These are phyloP conservation scores for Helicoverpa armigera DNA, from an alignment of 1,140 invertebrate species.

Conservation along the genomic window DNA sequence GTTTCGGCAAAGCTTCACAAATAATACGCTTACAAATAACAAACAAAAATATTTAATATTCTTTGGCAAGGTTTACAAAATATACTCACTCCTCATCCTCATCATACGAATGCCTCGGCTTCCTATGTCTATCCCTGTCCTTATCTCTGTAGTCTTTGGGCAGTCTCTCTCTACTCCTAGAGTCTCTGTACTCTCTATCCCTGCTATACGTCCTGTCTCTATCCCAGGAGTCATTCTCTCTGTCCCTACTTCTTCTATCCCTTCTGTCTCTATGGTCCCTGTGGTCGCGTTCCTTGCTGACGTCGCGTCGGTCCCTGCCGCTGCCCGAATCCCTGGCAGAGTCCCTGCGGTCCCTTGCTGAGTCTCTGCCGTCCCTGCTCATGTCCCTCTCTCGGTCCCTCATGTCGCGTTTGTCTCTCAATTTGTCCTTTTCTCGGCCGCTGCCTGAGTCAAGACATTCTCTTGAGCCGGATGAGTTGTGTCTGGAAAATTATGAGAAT, in stretches of 20 bases:
- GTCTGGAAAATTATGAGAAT: constrained; percentile 65
- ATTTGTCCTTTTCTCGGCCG: constrained; percentile 82
- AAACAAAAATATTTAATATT: too few relatives aligned
- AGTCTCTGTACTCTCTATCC: constrained; percentile 80
- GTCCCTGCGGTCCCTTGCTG: constrained; percentile 77
- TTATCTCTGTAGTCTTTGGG: constrained; percentile 82
- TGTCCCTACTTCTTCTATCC: constrained; percentile 79
- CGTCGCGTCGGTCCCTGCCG: constrained; percentile 77
- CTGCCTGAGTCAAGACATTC: constrained; percentile 85
- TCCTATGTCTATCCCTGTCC: constrained; percentile 77
- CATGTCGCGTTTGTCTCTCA: constrained; percentile 76
- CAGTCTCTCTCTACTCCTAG: constrained; percentile 78
- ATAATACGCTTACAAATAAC: too few relatives aligned
- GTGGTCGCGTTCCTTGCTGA: constrained; percentile 76
- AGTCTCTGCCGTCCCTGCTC: constrained; percentile 82
- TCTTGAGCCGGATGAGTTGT: constrained; percentile 84
- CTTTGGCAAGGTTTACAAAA: too few relatives aligned
- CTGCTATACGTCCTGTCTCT: constrained; percentile 87
- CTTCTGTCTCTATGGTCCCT: constrained; percentile 73
- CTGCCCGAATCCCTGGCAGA: constrained; percentile 83
- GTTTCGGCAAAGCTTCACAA: too few relatives aligned
- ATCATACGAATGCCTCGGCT: constrained; percentile 77
- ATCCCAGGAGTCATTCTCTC: constrained; percentile 77
- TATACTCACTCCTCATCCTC: constrained; percentile 83
- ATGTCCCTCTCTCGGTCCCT: constrained; percentile 84